These are phyloP conservation scores for Gopherus flavomarginatus DNA, from an alignment of 2,113 vertebrate genomes.

Conservation along the genomic window DNA sequence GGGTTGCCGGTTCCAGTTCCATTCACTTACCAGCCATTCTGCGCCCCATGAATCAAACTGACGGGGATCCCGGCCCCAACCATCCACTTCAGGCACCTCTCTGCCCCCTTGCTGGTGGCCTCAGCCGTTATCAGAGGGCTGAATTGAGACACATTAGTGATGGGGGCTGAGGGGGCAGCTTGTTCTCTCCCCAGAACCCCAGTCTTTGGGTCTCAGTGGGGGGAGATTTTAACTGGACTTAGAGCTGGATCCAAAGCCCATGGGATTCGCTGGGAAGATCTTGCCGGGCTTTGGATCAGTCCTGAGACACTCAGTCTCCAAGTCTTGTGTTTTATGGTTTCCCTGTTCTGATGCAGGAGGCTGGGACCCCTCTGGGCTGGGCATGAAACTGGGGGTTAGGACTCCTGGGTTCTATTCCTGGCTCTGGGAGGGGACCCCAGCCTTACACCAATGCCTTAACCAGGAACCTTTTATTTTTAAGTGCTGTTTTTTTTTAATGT, in stretches of 20 bases:
- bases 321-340: too few species aligned
- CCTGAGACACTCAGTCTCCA: too few species aligned
- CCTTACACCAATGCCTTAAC: neutral
- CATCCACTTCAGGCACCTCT: fast-evolving
- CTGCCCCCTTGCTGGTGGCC: neutral
- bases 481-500: neutral
- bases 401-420: neutral
- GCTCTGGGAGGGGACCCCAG: neutral
- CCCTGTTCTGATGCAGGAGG: too few species aligned
- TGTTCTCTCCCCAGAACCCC: too few species aligned
- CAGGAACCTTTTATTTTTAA: neutral
- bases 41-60: too few species aligned
- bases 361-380: neutral
- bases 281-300: too few species aligned
- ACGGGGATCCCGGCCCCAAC: neutral
- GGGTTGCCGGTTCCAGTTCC: fast-evolving
- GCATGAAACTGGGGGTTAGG: neutral
- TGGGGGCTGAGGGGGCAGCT: too few species aligned
- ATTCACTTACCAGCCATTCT: neutral
- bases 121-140: neutral
- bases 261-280: too few species aligned
- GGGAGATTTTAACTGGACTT: too few species aligned
- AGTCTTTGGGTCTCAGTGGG: too few species aligned
- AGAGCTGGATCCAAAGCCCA: too few species aligned
- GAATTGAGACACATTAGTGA: too few species aligned